Evolutionary conservation across 1,140 invertebrate species (phyloP).

Genomic region (Radopholus similis): DNA sequence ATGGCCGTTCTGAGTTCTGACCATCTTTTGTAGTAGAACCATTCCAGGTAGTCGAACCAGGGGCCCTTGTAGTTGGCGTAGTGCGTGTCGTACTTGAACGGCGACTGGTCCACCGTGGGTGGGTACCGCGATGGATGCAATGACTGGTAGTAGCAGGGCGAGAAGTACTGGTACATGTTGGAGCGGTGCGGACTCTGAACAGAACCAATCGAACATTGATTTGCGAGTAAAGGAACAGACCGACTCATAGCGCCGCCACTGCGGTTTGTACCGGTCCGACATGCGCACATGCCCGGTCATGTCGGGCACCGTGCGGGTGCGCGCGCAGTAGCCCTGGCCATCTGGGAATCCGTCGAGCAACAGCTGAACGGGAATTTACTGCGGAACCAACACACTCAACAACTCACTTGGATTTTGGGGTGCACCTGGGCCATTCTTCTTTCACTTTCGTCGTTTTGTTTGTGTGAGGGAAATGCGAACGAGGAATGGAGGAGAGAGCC

Average conservation of each 20-base stretch:
- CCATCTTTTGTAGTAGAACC: conserved; percentile 19
- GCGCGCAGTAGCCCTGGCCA: conserved; percentile 13
- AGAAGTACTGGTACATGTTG: conserved; percentile 13
- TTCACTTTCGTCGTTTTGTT: neutral
- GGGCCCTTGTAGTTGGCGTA: conserved; percentile 11
- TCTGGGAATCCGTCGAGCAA: conserved; percentile 13
- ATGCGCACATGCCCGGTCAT: conserved; percentile 13
- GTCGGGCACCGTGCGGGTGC: conserved; percentile 28
- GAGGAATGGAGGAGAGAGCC: neutral
- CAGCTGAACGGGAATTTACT: neutral
- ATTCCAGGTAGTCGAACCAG: conserved; percentile 20
- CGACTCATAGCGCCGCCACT: neutral
- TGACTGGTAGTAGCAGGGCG: conserved; percentile 6
- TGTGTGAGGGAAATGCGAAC: no score
- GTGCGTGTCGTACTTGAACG: conserved; percentile 18
- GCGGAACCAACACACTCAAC: neutral
- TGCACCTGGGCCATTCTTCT: conserved; percentile 10
- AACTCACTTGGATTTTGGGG: conserved; percentile 3
- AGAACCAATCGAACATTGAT: neutral
- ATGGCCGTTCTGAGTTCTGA: neutral
- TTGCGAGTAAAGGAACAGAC: neutral
- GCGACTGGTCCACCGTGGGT: neutral
- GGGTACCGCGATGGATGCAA: conserved; percentile 8
- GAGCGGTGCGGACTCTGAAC: conserved; percentile 10
- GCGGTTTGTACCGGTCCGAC: conserved; percentile 25